Base-by-base conservation (phyloP, 2,113 vertebrate genomes). In the Dryoscopus gambensis region DNA sequence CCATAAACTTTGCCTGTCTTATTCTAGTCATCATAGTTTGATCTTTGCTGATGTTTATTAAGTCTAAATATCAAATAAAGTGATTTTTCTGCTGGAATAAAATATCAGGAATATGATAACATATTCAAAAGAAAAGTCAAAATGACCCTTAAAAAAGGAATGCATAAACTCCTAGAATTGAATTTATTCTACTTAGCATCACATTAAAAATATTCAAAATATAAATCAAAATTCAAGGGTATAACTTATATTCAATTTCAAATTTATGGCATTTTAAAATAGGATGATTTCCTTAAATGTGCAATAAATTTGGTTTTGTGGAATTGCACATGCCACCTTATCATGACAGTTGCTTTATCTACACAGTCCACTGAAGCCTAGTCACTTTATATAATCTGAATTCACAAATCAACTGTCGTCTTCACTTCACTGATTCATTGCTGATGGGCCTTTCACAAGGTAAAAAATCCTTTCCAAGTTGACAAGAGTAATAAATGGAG, bases 261-360 rank as follows among this genome's bases (percentile, higher is more conserved):
- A 98, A 98, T 98, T 99, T 99, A 99, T 99, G 98, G 98, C 98
- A 99, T 98, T 99, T 99, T 99, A 99, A 99, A 99, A 98, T 97
- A 97, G 98, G 98, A 98, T 98, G 98, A 99, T 99, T 99, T 98
- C 98, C 98, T 98, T 98, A 98, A 98, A 99, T 97, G 98, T 81
- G 97, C 98, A 98, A 99, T 99, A 99, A 99, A 99, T 99, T 98
- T 98, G 95, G 98, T 98, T 98, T 98, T 94, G 97, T 97, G 97
- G 98, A 98, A 99, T 98, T 98, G 98, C 98, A 97, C 98, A 98
- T 97, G 97, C 98, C 98, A 98, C 97, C 98, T 98, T 98, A 97
- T 98, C 98, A 97, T 98, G 98, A 98, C 97, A 98, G 98, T 98
- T 98, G 98, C 98, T 98, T 98, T 99, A 98, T 98, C 98, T 98